Base-by-base conservation (phyloP, 2,888 invertebrate species). In the Melieria picta region DNA sequence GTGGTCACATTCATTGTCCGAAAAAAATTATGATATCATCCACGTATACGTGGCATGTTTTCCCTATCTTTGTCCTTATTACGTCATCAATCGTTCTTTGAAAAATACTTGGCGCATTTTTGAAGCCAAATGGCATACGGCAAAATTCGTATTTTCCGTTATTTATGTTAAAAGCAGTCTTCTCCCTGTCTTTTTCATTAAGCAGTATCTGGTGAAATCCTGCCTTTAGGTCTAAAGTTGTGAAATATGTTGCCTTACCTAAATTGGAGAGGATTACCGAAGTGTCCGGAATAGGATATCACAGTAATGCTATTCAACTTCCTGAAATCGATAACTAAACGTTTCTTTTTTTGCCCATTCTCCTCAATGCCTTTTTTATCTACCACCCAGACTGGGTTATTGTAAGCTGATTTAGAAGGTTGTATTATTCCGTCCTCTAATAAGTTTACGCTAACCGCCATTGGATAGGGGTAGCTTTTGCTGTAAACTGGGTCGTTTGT, bases 91-190 rank as follows among this genome's bases (percentile, higher is more conserved):
- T 66, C 5, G 71, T 64, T 13, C 71, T 58, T 57, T 73, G 73
- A 66, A 73, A 73, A 45, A 70, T 73, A 52, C 66, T 67, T 11
- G 65, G 64, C 42, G 65, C 60, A 30, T 65, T 30, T 30, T 30
- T 30, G 30, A 30, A 2, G 30, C 30, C 30, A 30, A 30, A 30
- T 30, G 30, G 30, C 30, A 30, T 30, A 30, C 30, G 30, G 47
- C 61, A 72, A 52, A 74, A 69, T 43, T 74, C 74, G 50, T 74
- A 74, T 72, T 71, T 74, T 16, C 71, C 74, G 30, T 64, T 66
- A 43, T 69, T 69, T 13, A 69, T 55, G 13, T 7, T 43, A 47
- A 71, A 71, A 45, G 61, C 47, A 9, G 45, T 71, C 63, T 71
- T 74, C 56, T 71, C 52, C 46, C 63, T 60, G 52, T 74, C 69